Evolutionary conservation across 2,888 invertebrate species (phyloP).

Genomic region (Coremacera marginata): DNA sequence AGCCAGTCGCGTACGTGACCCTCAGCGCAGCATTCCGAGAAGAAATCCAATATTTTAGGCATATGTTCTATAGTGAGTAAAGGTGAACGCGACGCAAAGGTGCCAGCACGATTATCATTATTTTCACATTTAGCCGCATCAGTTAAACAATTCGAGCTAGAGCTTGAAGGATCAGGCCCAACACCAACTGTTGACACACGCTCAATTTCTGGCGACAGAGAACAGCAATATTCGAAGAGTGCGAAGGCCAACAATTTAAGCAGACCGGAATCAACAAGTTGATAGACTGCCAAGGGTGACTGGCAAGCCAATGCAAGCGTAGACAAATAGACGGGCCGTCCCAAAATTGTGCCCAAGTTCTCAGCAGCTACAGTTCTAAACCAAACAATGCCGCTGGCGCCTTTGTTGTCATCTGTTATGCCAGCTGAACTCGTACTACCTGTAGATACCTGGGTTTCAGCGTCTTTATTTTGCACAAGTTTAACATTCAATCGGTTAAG

Average conservation of each 20-base stretch:
- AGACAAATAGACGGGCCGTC: slow-evolving; percentile 77
- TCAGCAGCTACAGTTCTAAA: slow-evolving; percentile 73
- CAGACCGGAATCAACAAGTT: slow-evolving; percentile 82
- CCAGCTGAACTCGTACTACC: slow-evolving; percentile 61
- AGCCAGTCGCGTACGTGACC: slow-evolving; percentile 89
- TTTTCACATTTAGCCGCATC: slow-evolving; percentile 70
- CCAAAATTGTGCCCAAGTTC: slow-evolving; percentile 72
- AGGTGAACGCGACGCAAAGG: slow-evolving; percentile 65
- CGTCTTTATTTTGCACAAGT: slow-evolving; percentile 46
- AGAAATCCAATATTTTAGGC: slow-evolving; percentile 81
- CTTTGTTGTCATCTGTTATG: slow-evolving; percentile 79
- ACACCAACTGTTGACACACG: slow-evolving; percentile 44
- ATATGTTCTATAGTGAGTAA: slow-evolving; percentile 74
- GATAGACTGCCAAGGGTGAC: slow-evolving; percentile 82
- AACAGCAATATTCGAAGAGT: slow-evolving; percentile 71
- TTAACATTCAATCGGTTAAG: slow-evolving; percentile 79
- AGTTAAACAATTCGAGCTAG: slow-evolving; percentile 60
- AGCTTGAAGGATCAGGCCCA: not conserved
- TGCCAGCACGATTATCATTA: slow-evolving; percentile 50
- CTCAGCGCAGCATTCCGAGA: slow-evolving; percentile 84
- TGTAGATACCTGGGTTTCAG: slow-evolving; percentile 36
- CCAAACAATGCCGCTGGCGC: slow-evolving; percentile 72
- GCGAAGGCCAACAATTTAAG: slow-evolving; percentile 76
- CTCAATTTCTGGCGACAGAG: slow-evolving; percentile 56
- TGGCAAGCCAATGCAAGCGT: slow-evolving; percentile 85